Conservation (phyloP, 2,113 vertebrate genomes). For the Hypanus sabinus region DNA sequence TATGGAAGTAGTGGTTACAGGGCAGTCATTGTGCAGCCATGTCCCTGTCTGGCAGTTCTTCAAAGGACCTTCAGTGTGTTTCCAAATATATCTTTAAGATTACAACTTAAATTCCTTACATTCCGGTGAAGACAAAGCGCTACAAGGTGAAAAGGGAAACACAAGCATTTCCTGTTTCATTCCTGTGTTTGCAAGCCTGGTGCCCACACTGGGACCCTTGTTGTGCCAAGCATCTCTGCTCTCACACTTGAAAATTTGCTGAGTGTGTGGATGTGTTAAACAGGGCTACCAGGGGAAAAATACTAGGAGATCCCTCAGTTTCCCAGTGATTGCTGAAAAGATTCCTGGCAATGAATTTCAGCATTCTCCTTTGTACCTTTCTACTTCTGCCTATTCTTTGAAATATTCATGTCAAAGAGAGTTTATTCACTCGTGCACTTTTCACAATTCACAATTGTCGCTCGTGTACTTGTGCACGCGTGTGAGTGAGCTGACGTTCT, state of each 20-base stretch:
- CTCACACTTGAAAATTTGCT: background rate
- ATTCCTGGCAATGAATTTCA: background rate
- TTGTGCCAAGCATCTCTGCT: background rate
- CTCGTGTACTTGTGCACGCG: background rate
- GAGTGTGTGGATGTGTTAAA: background rate
- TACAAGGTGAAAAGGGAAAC: background rate
- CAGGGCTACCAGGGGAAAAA: background rate
- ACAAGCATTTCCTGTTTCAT: background rate
- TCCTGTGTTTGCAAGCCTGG: background rate
- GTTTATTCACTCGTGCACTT: background rate
- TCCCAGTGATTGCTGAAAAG: background rate
- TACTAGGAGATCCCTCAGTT: background rate
- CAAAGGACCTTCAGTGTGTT: conserved; percentile 15
- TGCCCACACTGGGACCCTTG: background rate
- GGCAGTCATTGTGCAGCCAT: background rate
- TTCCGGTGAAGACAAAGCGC: background rate
- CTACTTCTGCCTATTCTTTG: background rate
- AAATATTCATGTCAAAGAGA: background rate
- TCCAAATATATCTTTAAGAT: conserved; percentile 16
- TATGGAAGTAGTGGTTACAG: background rate
- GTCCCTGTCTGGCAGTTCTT: background rate
- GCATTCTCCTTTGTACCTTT: background rate
- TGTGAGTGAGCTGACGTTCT: background rate
- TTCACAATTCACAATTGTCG: background rate
- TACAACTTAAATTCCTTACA: background rate